phyloP scores from a whole-genome alignment of 1,140 invertebrate genomes.

The Choristoneura fumiferana region DNA sequence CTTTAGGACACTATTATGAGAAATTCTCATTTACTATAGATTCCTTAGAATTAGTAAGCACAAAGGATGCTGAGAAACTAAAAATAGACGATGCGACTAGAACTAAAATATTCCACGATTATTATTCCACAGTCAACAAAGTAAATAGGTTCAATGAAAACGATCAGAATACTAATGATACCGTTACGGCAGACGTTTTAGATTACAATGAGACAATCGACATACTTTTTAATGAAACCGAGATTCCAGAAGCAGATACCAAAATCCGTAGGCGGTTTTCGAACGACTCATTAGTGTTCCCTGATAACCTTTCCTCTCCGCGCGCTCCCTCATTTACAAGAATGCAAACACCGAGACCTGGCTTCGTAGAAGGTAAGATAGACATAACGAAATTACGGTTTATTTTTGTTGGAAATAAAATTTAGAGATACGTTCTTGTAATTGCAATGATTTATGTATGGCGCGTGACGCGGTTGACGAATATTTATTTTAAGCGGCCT shows the following conservation, averaged over 20 bases:
- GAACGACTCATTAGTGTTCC: conserved; percentile 36
- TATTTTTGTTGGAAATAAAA: neutral
- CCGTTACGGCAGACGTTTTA: conserved; percentile 8
- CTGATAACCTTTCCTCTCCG: conserved; percentile 26
- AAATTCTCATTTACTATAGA: neutral
- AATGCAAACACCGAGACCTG: conserved; percentile 35
- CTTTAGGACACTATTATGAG: conserved; percentile 7
- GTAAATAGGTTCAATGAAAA: conserved; percentile 22
- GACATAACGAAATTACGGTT: conserved; percentile 17
- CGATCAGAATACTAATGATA: conserved; percentile 25
- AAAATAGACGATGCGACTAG: conserved; percentile 57
- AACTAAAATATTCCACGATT: conserved; percentile 61
- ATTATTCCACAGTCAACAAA: conserved; percentile 54
- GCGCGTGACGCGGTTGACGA: neutral
- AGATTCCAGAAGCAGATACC: conserved; percentile 17
- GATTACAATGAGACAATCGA: conserved; percentile 19
- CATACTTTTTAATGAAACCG: conserved; percentile 20
- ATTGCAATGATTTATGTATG: neutral
- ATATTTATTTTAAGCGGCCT: neutral
- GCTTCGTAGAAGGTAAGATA: conserved; percentile 41
- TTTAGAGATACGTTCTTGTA: neutral
- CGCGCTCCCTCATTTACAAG: conserved; percentile 35
- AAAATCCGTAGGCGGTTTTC: conserved; percentile 21
- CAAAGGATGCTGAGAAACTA: conserved; percentile 34
- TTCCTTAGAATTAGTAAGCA: neutral